Evolutionary conservation across 2,113 vertebrate genomes (phyloP).

Genomic region (Canis aureus): DNA sequence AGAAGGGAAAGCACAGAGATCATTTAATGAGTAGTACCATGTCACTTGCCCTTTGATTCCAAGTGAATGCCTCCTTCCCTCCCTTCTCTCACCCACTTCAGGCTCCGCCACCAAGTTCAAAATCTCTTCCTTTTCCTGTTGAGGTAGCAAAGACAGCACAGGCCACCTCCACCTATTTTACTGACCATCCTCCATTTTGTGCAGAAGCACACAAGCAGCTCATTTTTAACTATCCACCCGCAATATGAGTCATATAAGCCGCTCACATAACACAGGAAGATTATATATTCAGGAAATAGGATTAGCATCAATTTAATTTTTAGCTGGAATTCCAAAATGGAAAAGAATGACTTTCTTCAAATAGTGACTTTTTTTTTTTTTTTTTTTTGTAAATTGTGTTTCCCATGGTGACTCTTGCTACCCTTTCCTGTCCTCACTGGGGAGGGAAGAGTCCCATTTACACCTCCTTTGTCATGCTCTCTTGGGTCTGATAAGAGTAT

Average conservation of each 20-base stretch:
- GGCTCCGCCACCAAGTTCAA: background rate
- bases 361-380: background rate
- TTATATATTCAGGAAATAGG: background rate
- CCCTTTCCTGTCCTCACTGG: accelerated
- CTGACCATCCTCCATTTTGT: background rate
- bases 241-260: background rate
- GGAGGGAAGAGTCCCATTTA: background rate
- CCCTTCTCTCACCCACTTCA: accelerated
- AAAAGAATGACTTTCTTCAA: background rate
- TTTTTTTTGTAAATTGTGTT: background rate
- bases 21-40: background rate
- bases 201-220: background rate
- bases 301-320: background rate
- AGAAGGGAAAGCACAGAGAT: background rate
- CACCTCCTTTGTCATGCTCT: accelerated
- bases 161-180: background rate
- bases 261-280: background rate
- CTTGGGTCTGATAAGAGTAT: accelerated
- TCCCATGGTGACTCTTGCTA: accelerated
- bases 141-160: background rate
- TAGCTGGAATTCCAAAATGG: background rate
- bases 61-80: background rate
- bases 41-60: background rate
- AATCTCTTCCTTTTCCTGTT: background rate
- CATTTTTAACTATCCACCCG: background rate